Evolutionary conservation across 2,797 vertebrate genomes (phyloP), one percentile per base, ranked within the genome.

Genomic region (Taenioides sp.): DNA sequence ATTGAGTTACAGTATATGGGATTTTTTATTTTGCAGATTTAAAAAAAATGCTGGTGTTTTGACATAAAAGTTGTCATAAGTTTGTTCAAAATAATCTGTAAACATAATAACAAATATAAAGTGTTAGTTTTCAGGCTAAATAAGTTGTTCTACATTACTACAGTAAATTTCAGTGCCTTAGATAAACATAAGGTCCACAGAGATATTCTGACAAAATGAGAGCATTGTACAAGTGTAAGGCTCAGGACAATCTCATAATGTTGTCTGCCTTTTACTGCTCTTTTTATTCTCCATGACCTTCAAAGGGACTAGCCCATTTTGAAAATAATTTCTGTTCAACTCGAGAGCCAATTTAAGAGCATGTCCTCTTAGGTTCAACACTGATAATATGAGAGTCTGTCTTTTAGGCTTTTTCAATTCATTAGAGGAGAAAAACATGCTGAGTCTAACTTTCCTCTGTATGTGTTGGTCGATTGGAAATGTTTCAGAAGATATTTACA

Each of bases 251-350:
- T 76, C 65, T 57, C 68, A 62, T 80, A 64, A 80, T 74, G 49
- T 68, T 66, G 69, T 50, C 57, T 73, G 63, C 73, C 72, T 55
- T 80, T 82, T 76, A 79, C 61, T 63, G 54, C 70, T 40, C 73
- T 49, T 72, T 85, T 81, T 78, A 81, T 85, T 81, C 69, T 71
- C 72, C 68, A 52, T 65, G 83, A 61, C 61, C 71, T 55, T 77
- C 71, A 74, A 50, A 78, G 79, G 77, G 79, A 60, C 57, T 4
- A 25, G 76, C 31, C 74, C 71, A 68, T 71, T 87, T 79, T 72
- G 43, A 68, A 81, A 77, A 58, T 75, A 61, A 77, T 84, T 74
- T 64, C 47, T n/a, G 69, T 64, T 69, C 69, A 69, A 34, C 28
- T 80, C 66, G 77, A 79, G 68, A 72, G 67, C 60, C 80, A 67